Evolutionary conservation across 1,140 invertebrate species (phyloP).

Genomic region (Pseudomyrmex sp.): DNA sequence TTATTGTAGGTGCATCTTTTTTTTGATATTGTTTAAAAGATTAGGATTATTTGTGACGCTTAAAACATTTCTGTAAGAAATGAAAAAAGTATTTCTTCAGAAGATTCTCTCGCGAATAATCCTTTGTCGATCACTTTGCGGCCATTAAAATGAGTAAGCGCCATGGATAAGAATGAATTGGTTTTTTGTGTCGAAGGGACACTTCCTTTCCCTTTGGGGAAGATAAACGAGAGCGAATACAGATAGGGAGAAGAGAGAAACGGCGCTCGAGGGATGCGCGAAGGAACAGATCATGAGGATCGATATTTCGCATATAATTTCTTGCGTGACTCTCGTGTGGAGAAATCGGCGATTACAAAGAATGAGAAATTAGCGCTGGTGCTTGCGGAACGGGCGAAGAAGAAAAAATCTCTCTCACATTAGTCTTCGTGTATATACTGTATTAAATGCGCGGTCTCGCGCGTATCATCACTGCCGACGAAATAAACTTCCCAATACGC

Average conservation of each 20-base stretch:
- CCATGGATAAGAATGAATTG: conserved; percentile 36
- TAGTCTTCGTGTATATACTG: not conserved
- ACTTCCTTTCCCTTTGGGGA: not conserved
- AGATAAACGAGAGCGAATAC: not conserved
- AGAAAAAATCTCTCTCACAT: not conserved
- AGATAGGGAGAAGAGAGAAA: not conserved
- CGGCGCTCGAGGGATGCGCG: not conserved
- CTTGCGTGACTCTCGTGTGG: not conserved
- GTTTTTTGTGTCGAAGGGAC: conserved; percentile 5
- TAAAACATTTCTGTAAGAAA: conserved; percentile 2
- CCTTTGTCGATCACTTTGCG: conserved; percentile 8
- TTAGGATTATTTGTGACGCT: not conserved
- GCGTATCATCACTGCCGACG: not conserved
- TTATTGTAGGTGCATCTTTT: too few species aligned
- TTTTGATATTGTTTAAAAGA: not conserved
- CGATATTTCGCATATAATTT: conserved; percentile 14
- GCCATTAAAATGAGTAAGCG: conserved; percentile 14
- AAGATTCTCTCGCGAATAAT: conserved; percentile 10
- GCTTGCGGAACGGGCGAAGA: not conserved
- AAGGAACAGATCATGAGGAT: conserved; percentile 7
- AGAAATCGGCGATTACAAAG: not conserved
- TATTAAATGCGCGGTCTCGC: not conserved
- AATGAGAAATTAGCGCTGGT: conserved; percentile 21
- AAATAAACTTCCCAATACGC: conserved; percentile 25
- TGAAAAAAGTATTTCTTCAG: not conserved